Conservation (phyloP, 92 coral and sea anemone genomes). For the Muricea muricata region DNA sequence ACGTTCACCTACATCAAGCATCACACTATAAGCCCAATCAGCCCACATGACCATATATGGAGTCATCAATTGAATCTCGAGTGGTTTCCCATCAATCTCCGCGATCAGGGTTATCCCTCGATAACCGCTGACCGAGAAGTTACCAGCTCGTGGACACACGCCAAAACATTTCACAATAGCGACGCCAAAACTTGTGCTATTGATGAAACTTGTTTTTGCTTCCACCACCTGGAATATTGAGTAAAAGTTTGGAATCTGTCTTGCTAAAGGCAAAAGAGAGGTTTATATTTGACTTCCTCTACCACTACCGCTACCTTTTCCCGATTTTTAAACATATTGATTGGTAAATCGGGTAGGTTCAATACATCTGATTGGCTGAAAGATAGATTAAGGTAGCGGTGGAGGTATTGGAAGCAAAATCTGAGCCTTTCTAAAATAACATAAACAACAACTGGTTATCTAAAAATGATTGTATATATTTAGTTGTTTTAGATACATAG, state of each 20-base stretch:
- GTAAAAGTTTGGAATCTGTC: background rate
- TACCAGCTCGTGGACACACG: constrained; percentile 37
- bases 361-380: too few species aligned
- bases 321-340: too few species aligned
- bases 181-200: constrained; percentile 21
- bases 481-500: too few species aligned
- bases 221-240: background rate
- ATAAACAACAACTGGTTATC: too few species aligned
- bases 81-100: constrained; percentile 34
- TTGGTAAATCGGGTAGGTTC: too few species aligned
- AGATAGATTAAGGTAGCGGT: too few species aligned
- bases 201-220: background rate
- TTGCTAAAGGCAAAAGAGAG: too few species aligned
- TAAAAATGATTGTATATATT: too few species aligned
- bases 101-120: constrained; percentile 38
- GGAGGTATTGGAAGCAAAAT: too few species aligned
- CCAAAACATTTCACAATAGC: constrained; percentile 36
- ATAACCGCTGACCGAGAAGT: constrained; percentile 17
- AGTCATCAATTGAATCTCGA: constrained; percentile 23
- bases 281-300: too few species aligned
- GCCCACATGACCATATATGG: constrained; percentile 53
- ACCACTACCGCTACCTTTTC: too few species aligned
- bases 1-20: constrained; percentile 32
- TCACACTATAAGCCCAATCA: constrained; percentile 29
- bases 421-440: too few species aligned